phyloP scores from a whole-genome alignment of 2,888 invertebrate genomes.

The Zhengitettix transpicula region DNA sequence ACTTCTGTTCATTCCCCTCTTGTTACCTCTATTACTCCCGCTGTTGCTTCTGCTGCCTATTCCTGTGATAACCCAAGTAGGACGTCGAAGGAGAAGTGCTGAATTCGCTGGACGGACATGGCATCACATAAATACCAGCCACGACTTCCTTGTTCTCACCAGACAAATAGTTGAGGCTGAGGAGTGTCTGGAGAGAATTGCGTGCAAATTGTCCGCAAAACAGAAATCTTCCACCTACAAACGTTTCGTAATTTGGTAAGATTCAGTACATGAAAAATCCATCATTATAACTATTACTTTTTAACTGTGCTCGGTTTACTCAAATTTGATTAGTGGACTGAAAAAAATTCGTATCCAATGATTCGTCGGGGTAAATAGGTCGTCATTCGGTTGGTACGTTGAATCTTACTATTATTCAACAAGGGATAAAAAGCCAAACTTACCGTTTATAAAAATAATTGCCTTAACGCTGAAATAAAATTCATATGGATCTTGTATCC shows the following conservation, averaged over 20 bases:
- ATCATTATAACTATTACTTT: not conserved
- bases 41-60: constrained; percentile 5
- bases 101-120: not conserved
- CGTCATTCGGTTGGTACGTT: too few relatives aligned
- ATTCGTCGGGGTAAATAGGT: too few relatives aligned
- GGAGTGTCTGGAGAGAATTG: constrained; percentile 10
- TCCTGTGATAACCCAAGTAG: constrained; percentile 1
- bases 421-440: too few relatives aligned
- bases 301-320: not conserved
- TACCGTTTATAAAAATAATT: too few relatives aligned
- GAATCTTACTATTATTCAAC: too few relatives aligned
- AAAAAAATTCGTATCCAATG: too few relatives aligned
- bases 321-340: too few relatives aligned
- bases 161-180: constrained; percentile 7
- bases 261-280: not conserved
- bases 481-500: too few relatives aligned
- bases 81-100: not conserved
- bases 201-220: constrained; percentile 10
- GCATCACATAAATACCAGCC: not conserved
- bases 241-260: constrained; percentile 4
- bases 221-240: constrained; percentile 3
- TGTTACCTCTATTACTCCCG: constrained; percentile 3
- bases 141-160: constrained; percentile 1
- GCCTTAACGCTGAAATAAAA: too few relatives aligned
- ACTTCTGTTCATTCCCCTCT: constrained; percentile 3